phyloP scores from a whole-genome alignment of 2,113 vertebrate genomes.

The Cynoglossus semilaevis region DNA sequence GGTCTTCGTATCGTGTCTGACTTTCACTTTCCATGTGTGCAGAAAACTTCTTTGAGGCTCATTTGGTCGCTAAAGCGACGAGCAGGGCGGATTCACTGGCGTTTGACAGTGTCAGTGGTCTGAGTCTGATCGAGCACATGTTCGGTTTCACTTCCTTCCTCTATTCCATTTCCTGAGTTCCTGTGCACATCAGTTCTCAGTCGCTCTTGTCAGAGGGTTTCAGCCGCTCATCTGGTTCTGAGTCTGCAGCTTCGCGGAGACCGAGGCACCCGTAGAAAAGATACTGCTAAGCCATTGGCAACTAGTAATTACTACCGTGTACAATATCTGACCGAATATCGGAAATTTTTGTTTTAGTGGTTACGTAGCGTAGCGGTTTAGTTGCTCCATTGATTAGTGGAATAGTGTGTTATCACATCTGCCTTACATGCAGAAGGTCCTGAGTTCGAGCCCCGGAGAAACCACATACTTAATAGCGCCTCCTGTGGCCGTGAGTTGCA shows the following conservation, averaged over 20 bases:
- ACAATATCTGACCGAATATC: no score
- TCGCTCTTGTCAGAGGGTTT: constrained; percentile 15
- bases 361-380: no score
- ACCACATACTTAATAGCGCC: no score
- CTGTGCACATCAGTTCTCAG: constrained; percentile 46
- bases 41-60: constrained; percentile 15
- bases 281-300: no score
- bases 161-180: constrained; percentile 76
- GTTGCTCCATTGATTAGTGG: no score
- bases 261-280: not conserved
- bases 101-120: constrained; percentile 34
- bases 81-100: constrained; percentile 23
- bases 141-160: constrained; percentile 79
- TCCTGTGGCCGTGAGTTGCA: no score
- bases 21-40: constrained; percentile 36
- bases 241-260: constrained; percentile 26
- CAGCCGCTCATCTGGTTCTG: constrained; percentile 16
- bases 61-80: not conserved
- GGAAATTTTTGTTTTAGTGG: no score
- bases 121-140: constrained; percentile 46
- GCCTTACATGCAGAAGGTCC: no score
- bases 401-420: no score
- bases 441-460: no score
- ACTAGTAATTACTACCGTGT: no score
- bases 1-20: not conserved